Conservation (phyloP, 2,797 vertebrate species). For the Muscicapa comitata region DNA sequence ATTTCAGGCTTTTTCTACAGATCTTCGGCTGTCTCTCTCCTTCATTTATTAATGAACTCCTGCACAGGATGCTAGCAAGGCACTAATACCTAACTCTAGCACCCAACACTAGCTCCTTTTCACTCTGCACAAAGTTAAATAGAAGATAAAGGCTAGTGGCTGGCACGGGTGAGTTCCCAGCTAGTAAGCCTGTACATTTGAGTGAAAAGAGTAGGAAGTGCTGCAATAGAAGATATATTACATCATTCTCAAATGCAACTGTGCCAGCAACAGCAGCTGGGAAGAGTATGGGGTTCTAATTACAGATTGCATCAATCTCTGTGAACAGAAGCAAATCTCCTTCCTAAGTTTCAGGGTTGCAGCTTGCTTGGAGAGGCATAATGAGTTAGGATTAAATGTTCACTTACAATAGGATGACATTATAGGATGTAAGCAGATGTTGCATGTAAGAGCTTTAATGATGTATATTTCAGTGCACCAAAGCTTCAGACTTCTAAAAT, state of each 20-base stretch:
- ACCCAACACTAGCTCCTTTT: not conserved
- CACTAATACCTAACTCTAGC: not conserved
- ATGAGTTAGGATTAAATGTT: slow-evolving; percentile 64
- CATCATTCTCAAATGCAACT: slow-evolving; percentile 60
- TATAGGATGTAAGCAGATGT: slow-evolving; percentile 60
- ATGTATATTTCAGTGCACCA: slow-evolving; percentile 7
- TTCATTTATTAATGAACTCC: not conserved
- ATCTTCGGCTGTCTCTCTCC: not conserved
- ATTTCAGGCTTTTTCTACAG: not conserved
- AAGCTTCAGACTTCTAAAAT: slow-evolving; percentile 25
- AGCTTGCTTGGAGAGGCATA: slow-evolving; percentile 58
- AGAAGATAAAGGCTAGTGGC: not conserved
- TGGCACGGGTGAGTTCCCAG: not conserved
- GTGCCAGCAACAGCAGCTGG: slow-evolving; percentile 67
- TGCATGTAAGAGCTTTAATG: slow-evolving; percentile 27
- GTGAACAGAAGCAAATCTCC: slow-evolving; percentile 56
- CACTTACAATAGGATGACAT: slow-evolving; percentile 60
- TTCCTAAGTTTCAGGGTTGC: slow-evolving; percentile 45
- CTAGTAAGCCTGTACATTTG: not conserved
- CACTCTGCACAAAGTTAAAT: not conserved
- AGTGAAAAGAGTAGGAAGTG: slow-evolving; percentile 59
- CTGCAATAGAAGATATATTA: slow-evolving; percentile 30
- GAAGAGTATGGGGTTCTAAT: slow-evolving; percentile 65
- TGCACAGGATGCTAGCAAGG: not conserved
- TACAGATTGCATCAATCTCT: slow-evolving; percentile 68